These are phyloP conservation scores for Pseudolaguvia tuberculata DNA, from an alignment of 2,113 vertebrate genomes.

Conservation along the genomic window DNA sequence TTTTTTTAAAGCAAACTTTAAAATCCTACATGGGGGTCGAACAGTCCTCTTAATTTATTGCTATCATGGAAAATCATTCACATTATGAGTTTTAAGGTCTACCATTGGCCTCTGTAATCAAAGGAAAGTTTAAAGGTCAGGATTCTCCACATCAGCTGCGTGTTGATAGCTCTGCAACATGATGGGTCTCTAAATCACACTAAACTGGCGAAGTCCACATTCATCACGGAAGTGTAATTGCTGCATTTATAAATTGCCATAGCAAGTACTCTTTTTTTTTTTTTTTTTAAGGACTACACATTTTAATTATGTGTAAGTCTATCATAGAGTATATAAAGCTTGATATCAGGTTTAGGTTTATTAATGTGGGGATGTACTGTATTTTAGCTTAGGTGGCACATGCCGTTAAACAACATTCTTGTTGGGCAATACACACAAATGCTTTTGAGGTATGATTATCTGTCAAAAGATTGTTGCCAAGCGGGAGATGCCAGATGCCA, in stretches of 20 bases:
- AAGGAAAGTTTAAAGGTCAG: constrained; percentile 24
- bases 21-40: neutral
- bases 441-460: constrained; percentile 55
- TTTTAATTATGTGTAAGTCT: neutral
- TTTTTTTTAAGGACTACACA: neutral
- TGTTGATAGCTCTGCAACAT: constrained; percentile 26
- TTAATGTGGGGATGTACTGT: neutral
- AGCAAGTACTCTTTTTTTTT: too few species aligned
- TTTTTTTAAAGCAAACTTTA: neutral
- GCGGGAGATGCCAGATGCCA: constrained; percentile 44
- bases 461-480: constrained; percentile 48
- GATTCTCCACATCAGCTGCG: constrained; percentile 23
- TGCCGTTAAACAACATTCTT: constrained; percentile 12
- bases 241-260: neutral
- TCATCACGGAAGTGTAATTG: neutral
- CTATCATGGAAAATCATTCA: constrained; percentile 12
- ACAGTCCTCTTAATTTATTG: constrained; percentile 3
- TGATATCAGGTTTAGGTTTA: constrained; percentile 14
- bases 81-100: neutral
- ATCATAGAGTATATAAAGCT: neutral
- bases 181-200: constrained; percentile 18
- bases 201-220: constrained; percentile 1
- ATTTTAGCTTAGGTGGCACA: constrained; percentile 3
- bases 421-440: constrained; percentile 12
- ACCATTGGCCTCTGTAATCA: neutral